A percentile compares a stretch with the other conserved stretches of the same genome.
phyloP scores from a whole-genome alignment of 2,888 invertebrate genomes.

The Eustalomyia histrio region DNA sequence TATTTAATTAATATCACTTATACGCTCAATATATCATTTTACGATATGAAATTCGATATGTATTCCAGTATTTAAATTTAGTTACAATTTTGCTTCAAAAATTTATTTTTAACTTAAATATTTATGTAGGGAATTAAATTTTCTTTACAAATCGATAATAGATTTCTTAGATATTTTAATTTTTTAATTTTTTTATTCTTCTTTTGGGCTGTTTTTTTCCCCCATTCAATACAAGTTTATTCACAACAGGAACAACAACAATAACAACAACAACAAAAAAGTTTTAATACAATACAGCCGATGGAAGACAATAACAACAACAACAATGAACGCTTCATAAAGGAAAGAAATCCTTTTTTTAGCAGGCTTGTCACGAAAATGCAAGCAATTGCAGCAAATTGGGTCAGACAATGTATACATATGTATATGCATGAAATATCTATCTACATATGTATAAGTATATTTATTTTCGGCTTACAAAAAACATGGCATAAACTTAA shows the following conservation, averaged over 20 bases:
- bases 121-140: too few relatives aligned
- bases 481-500: neutral
- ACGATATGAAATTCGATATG: too few relatives aligned
- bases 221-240: neutral
- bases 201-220: neutral
- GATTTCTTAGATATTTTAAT: neutral
- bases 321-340: conserved; percentile 31
- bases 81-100: too few relatives aligned
- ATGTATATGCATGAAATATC: neutral
- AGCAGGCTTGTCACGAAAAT: conserved; percentile 50
- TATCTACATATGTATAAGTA: neutral
- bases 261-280: too few relatives aligned
- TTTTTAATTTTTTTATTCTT: neutral
- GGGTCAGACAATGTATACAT: conserved; percentile 38
- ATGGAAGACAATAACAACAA: conserved; percentile 28
- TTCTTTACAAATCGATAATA: too few relatives aligned
- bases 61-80: too few relatives aligned
- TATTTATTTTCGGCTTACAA: neutral
- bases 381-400: conserved; percentile 48
- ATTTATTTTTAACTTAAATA: too few relatives aligned
- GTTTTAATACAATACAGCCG: conserved; percentile 6
- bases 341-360: conserved; percentile 40
- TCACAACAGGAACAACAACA: neutral
- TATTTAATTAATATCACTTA: too few relatives aligned
- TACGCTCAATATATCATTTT: too few relatives aligned